These are phyloP conservation scores for Aleiodes alternator DNA, from an alignment of 2,888 invertebrate species.

Conservation along the genomic window DNA sequence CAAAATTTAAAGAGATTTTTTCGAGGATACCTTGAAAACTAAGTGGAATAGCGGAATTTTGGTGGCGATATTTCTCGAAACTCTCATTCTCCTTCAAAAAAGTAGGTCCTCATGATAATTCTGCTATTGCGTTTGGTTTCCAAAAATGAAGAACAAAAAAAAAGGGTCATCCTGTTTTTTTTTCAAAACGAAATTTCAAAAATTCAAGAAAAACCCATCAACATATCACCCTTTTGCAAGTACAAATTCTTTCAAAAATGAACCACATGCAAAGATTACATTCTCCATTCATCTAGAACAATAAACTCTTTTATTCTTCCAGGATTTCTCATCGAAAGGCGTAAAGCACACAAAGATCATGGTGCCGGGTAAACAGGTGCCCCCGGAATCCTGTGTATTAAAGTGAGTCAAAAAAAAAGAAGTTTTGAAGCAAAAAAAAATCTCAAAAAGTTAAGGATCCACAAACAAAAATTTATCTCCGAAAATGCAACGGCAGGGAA, in stretches of 20 bases:
- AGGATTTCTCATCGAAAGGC: constrained; percentile 75
- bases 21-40: no score
- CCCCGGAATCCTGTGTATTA: constrained; percentile 70
- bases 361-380: constrained; percentile 77
- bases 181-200: no score
- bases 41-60: no score
- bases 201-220: no score
- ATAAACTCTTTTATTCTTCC: constrained; percentile 62
- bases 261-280: neutral
- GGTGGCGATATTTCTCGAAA: no score
- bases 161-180: no score
- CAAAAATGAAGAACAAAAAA: no score
- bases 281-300: constrained; percentile 2
- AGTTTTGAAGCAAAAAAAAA: neutral
- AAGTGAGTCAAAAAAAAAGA: constrained; percentile 72
- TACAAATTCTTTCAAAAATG: neutral
- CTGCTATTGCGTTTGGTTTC: no score
- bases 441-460: neutral
- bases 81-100: no score
- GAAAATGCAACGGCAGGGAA: constrained; percentile 26
- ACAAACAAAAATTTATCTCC: constrained; percentile 33
- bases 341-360: constrained; percentile 77
- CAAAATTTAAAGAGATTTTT: no score
- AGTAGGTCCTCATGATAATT: no score
- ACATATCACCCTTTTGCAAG: no score